These are phyloP conservation scores for Drosophila nigricruria DNA, from an alignment of 2,888 invertebrate species.

Conservation along the genomic window DNA sequence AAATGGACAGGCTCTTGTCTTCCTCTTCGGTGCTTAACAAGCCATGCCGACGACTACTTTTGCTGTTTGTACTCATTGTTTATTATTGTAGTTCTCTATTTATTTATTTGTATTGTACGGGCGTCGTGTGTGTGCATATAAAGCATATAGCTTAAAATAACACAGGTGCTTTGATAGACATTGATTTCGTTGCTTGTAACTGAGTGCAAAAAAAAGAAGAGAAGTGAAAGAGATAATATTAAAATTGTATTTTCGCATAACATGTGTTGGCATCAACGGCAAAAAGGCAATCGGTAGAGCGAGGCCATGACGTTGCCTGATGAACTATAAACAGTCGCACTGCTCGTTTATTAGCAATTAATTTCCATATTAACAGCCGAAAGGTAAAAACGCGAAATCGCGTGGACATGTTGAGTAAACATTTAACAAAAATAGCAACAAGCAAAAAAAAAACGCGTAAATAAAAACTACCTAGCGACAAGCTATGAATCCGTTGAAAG, in stretches of 20 bases:
- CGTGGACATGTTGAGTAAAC: slow-evolving; percentile 72
- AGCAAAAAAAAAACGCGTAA: background rate
- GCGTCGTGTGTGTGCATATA: slow-evolving; percentile 47
- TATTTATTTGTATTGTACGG: slow-evolving; percentile 40
- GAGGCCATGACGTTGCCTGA: slow-evolving; percentile 45
- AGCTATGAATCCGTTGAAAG: background rate
- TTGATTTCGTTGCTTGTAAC: slow-evolving; percentile 11
- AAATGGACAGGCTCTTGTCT: slow-evolving; percentile 3
- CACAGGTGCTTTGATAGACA: slow-evolving; percentile 54
- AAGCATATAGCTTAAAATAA: slow-evolving; percentile 62
- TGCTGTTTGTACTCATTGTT: slow-evolving; percentile 13
- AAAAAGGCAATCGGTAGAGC: slow-evolving; percentile 52
- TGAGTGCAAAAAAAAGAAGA: slow-evolving; percentile 35
- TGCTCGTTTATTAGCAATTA: slow-evolving; percentile 74
- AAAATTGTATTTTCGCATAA: slow-evolving; percentile 30
- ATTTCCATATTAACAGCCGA: slow-evolving; percentile 67
- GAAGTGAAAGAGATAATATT: slow-evolving; percentile 44
- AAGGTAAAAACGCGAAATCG: slow-evolving; percentile 51
- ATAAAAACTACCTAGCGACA: slow-evolving; percentile 10
- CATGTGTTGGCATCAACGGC: slow-evolving; percentile 52
- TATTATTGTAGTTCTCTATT: slow-evolving; percentile 38
- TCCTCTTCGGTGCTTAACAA: slow-evolving; percentile 22
- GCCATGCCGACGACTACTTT: slow-evolving; percentile 8
- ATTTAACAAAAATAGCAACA: slow-evolving; percentile 20
- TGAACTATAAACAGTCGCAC: slow-evolving; percentile 59